phyloP scores from a whole-genome alignment of 2,113 vertebrate genomes.

The Gasterosteus nipponicus region DNA sequence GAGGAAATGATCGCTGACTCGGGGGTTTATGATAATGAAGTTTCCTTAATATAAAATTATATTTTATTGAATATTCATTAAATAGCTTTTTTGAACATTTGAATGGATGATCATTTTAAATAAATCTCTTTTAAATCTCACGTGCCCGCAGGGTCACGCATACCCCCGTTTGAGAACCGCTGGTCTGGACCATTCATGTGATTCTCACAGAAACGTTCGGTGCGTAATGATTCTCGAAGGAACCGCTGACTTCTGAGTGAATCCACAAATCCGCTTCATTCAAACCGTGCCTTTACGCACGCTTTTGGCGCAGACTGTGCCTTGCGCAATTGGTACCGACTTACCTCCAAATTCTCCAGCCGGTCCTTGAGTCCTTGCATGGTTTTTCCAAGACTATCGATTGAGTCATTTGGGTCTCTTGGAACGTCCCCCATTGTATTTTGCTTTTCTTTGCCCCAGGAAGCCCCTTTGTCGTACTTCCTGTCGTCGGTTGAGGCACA shows the following conservation, averaged over 20 bases:
- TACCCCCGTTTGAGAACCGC: too few relatives aligned
- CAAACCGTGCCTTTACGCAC: constrained; percentile 47
- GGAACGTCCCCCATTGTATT: constrained; percentile 97
- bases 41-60: too few relatives aligned
- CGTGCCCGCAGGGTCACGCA: too few relatives aligned
- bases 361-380: constrained; percentile 94
- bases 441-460: constrained; percentile 85
- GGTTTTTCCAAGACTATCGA: constrained; percentile 93
- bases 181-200: not conserved
- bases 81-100: too few relatives aligned
- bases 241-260: not conserved
- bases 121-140: too few relatives aligned
- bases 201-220: not conserved
- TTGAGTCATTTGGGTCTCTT: constrained; percentile 88
- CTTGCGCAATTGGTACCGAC: constrained; percentile 3
- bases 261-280: not conserved
- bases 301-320: constrained; percentile 5
- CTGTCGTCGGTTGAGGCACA: constrained; percentile 84
- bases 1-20: too few relatives aligned
- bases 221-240: constrained; percentile 16
- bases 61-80: too few relatives aligned
- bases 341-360: constrained; percentile 93
- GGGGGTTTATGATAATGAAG: too few relatives aligned
- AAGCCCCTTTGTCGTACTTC: constrained; percentile 70
- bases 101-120: too few relatives aligned